Conservation (phyloP, 2,888 invertebrate genomes). For the Trissolcus brochymenae region DNA sequence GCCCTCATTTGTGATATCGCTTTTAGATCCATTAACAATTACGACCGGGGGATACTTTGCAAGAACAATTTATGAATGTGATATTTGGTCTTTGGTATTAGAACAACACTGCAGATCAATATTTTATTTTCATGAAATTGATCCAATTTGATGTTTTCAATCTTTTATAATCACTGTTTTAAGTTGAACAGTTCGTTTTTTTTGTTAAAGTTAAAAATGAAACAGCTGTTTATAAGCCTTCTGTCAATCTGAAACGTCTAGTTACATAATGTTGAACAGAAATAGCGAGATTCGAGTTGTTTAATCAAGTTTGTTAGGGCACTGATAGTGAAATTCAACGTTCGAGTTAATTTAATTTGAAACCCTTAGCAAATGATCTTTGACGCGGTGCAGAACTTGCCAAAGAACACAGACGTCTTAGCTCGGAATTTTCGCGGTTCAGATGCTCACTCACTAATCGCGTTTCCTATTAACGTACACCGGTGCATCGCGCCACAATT, state of each 20-base stretch:
- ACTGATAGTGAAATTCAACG: slow-evolving; percentile 38
- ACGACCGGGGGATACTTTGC: no score
- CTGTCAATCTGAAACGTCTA: no score
- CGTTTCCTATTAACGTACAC: slow-evolving; percentile 42
- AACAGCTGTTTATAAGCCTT: no score
- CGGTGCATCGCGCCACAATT: slow-evolving; percentile 24
- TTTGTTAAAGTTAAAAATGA: no score
- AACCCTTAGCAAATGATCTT: slow-evolving; percentile 46
- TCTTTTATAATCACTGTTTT: no score
- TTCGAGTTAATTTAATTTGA: slow-evolving; percentile 47
- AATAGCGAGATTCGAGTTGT: no score
- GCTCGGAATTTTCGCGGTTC: slow-evolving; percentile 41
- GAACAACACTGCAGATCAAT: no score
- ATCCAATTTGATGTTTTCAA: no score
- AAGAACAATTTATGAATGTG: slow-evolving; percentile 1
- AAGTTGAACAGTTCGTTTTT: no score
- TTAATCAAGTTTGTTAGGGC: slow-evolving; percentile 2
- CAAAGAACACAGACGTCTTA: slow-evolving; percentile 50
- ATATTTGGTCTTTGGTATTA: no score
- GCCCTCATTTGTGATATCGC: slow-evolving; percentile 22
- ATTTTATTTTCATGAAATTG: no score
- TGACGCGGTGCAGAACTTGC: slow-evolving; percentile 42
- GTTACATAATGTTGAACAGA: no score
- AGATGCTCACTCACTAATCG: slow-evolving; percentile 44
- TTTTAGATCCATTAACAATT: slow-evolving; percentile 7